A percentile compares a stretch with the other conserved stretches of the same genome.
Evolutionary conservation across 2,888 invertebrate species (phyloP).

Genomic region (Drosophila anceps): DNA sequence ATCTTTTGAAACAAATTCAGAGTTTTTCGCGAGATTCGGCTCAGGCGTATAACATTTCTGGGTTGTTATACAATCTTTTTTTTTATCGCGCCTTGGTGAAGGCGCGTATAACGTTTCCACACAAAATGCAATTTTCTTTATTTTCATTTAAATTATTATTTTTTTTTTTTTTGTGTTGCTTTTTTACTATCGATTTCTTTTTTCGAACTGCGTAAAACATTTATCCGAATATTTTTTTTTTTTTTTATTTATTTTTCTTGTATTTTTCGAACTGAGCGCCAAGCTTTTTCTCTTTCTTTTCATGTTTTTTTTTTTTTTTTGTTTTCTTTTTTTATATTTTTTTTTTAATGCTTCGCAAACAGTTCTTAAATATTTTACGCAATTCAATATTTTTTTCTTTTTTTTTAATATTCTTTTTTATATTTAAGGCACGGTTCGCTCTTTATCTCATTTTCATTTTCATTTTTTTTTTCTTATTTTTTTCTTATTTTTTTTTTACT

Average conservation of each 20-base stretch:
- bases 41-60: constrained; percentile 59
- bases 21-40: constrained; percentile 8
- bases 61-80: constrained; percentile 8
- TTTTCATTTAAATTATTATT: not conserved
- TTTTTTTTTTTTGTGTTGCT: constrained; percentile 12
- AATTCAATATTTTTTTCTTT: constrained; percentile 22
- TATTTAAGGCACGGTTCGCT: constrained; percentile 7
- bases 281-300: constrained; percentile 2
- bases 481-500: not conserved
- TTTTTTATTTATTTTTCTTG: constrained; percentile 29
- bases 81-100: constrained; percentile 22
- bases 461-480: not conserved
- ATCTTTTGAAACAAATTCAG: not conserved
- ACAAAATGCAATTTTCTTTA: constrained; percentile 16
- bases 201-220: constrained; percentile 63
- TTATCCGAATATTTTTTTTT: constrained; percentile 38
- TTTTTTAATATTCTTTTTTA: constrained; percentile 2
- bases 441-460: not conserved
- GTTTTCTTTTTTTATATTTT: constrained; percentile 1
- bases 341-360: constrained; percentile 17
- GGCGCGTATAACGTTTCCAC: constrained; percentile 62
- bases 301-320: not conserved
- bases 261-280: constrained; percentile 24
- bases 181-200: constrained; percentile 14
- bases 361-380: constrained; percentile 47